These are phyloP conservation scores for Spisula subtruncata DNA, from an alignment of 2,888 invertebrate genomes.

Conservation along the genomic window DNA sequence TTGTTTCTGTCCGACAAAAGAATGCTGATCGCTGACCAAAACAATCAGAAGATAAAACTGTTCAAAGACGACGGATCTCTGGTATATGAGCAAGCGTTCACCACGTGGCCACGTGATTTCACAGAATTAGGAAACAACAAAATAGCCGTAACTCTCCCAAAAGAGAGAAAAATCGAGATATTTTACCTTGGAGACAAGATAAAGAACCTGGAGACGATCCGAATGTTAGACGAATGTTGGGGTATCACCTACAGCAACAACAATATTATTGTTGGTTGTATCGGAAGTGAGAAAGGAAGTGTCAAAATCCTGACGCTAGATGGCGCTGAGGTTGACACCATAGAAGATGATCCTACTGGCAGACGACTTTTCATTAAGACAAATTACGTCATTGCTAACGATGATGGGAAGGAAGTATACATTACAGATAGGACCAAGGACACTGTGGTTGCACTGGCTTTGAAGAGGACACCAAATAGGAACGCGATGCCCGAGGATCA, in stretches of 20 bases:
- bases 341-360: constrained; percentile 67
- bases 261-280: constrained; percentile 67
- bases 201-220: constrained; percentile 68
- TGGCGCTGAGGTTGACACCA: constrained; percentile 66
- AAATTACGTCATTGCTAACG: constrained; percentile 68
- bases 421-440: constrained; percentile 71
- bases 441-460: constrained; percentile 61
- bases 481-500: constrained; percentile 55
- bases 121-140: constrained; percentile 68
- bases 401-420: constrained; percentile 64
- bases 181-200: constrained; percentile 69
- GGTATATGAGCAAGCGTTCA: constrained; percentile 68
- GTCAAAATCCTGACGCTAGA: constrained; percentile 69
- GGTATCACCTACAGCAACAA: constrained; percentile 66
- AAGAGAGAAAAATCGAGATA: constrained; percentile 71
- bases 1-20: constrained; percentile 67
- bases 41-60: constrained; percentile 72
- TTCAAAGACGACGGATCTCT: constrained; percentile 64
- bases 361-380: constrained; percentile 71
- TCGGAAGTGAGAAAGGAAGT: constrained; percentile 66
- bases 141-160: constrained; percentile 70
- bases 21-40: constrained; percentile 67
- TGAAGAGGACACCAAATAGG: constrained; percentile 34
- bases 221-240: constrained; percentile 72
- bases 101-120: constrained; percentile 71